phyloP scores from a whole-genome alignment of 1,140 invertebrate species.

The Drosophila seguyi region DNA sequence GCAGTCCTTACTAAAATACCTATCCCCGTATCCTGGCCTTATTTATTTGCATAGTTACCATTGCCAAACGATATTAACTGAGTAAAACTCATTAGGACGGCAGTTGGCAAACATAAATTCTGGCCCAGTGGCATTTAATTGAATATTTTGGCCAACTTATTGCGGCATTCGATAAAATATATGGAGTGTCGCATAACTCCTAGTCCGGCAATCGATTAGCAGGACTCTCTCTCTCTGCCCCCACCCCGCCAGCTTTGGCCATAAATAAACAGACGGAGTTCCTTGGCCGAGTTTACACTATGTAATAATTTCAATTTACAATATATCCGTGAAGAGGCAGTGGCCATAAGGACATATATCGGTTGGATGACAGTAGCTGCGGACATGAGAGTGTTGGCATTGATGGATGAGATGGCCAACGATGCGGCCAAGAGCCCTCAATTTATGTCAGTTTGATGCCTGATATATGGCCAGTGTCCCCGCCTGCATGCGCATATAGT shows the following conservation, averaged over 20 bases:
- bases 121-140: slow-evolving; percentile 68
- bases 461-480: slow-evolving; percentile 68
- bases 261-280: slow-evolving; percentile 65
- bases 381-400: slow-evolving; percentile 71
- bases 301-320: slow-evolving; percentile 80
- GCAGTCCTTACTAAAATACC: not conserved
- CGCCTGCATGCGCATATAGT: not conserved
- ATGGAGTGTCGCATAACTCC: slow-evolving; percentile 69
- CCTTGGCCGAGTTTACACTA: slow-evolving; percentile 50
- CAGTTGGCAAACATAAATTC: slow-evolving; percentile 68
- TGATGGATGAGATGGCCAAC: slow-evolving; percentile 77
- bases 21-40: slow-evolving; percentile 2
- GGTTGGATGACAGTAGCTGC: slow-evolving; percentile 58
- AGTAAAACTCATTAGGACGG: slow-evolving; percentile 64
- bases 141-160: slow-evolving; percentile 76
- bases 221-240: not conserved
- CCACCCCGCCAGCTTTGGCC: slow-evolving; percentile 14
- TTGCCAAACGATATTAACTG: slow-evolving; percentile 30
- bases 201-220: slow-evolving; percentile 55
- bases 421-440: slow-evolving; percentile 30
- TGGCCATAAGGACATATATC: slow-evolving; percentile 4
- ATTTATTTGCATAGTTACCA: slow-evolving; percentile 46
- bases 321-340: slow-evolving; percentile 21
- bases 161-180: slow-evolving; percentile 69
- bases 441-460: slow-evolving; percentile 73